Evolutionary conservation across 1,140 invertebrate species (phyloP), one percentile per base, ranked within the genome.

Genomic region (Drosophila oshimai): DNA sequence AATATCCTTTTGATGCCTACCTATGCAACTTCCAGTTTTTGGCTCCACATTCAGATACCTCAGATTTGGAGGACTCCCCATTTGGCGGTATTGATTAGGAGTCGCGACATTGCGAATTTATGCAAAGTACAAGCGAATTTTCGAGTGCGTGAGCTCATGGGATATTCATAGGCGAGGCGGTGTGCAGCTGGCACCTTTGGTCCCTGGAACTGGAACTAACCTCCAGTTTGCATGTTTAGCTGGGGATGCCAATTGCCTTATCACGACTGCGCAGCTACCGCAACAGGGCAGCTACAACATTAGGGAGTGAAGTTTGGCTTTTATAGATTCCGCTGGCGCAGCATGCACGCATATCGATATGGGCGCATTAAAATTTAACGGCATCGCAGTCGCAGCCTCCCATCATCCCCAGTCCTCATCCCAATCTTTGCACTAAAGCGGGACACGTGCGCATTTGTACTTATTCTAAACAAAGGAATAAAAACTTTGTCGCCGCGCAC

Each of bases 361-460:
- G 69, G 73, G 46, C 44, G 61, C 88, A 90, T 90, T 90, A 90
- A 90, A 90, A 89, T 89, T 90, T 90, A 90, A 89, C 75, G 41
- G 55, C 64, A 24, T 26, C 47, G 15, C 60, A 67, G 37, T 33
- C 46, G 12, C 26, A 15, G 4, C 12, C 33, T 6, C 22, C n/a
- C n/a, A 5, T 10, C n/a, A 5, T 17, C 0, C 13, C 33, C 2
- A 0, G 9, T 2, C 33, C 42, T 13, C 13, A 37, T 18, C 47
- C 42, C 51, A 37, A 10, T 12, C 57, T 51, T 51, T 54, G 60
- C 77, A 81, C 60, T 76, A 75, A 69, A 58, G 65, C 34, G 64
- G 75, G 70, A 86, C 79, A 86, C 80, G 80, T 86, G 81, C 76
- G 67, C 80, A 80, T 75, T 86, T 87, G 78, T 78, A 64, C 62